Evolutionary conservation across 2,888 invertebrate genomes (phyloP), one percentile per base, ranked within the genome.

Genomic region (Eupithecia inturbata): DNA sequence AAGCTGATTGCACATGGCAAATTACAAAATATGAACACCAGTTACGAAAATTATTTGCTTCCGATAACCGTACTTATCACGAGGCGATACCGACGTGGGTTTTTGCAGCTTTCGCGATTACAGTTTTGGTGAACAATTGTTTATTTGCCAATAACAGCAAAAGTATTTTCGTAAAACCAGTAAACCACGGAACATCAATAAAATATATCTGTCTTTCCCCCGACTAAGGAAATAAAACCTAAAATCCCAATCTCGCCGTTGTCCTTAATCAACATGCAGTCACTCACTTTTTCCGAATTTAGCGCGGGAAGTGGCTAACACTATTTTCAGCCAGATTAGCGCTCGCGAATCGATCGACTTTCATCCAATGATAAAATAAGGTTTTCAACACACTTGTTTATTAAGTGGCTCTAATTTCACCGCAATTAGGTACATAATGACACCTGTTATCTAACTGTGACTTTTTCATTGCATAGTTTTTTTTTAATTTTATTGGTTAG

Each of bases 21-120:
- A 66, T 66, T 71, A 66, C 66, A 57, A 67, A 31, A 67, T 41
- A 22, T 28, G 28, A 66, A 67, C 31, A 57, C 22, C 41, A 66
- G n/a, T 71, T 71, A 41, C 41, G 41, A 66, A 66, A 66, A 66
- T 12, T 67, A 67, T 67, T 67, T 60, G 28, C 67, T 67, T 71
- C 57, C 36, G 53, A 67, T 60, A 71, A 22, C 36, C 45, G 45
- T 70, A 33, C 49, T n/a, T 19, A 62, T 31, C 9, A 12, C 14
- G 9, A 12, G n/a, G n/a, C 22, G 33, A 19, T n/a, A 33, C 31
- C 36, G n/a, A 36, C n/a, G 33, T 33, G 64, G 22, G 12, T 36
- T 33, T 33, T 31, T 19, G 31, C 19, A 16, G 33, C 7, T 33
- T 33, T 31, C 7, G 7, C 31, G 19, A 33, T 63, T 33, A 9